Conservation (phyloP, 2,888 invertebrate species). For the Lochmaea crataegi region DNA sequence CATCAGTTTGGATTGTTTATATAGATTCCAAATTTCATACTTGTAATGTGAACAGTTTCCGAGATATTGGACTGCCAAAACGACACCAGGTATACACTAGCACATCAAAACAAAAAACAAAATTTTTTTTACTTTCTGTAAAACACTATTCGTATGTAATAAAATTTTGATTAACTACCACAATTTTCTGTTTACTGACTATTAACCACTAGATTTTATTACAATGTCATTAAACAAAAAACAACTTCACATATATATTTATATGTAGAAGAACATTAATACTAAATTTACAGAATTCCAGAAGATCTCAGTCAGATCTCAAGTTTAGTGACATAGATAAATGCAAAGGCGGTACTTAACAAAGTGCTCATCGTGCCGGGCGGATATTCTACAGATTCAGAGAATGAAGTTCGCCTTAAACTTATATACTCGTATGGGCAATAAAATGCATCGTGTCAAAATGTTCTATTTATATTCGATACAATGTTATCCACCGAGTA, state of each 20-base stretch:
- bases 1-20: too few species aligned
- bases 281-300: slow-evolving; percentile 2
- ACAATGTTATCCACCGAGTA: not conserved
- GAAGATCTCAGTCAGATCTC: slow-evolving; percentile 8
- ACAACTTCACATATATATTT: not conserved
- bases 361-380: slow-evolving; percentile 6
- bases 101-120: too few species aligned
- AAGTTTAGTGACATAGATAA: slow-evolving; percentile 19
- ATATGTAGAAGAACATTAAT: not conserved
- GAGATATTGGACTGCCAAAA: too few species aligned
- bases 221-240: not conserved
- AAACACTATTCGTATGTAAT: not conserved
- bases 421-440: not conserved
- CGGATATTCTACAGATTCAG: not conserved
- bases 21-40: too few species aligned
- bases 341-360: slow-evolving; percentile 20
- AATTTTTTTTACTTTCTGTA: not conserved
- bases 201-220: not conserved
- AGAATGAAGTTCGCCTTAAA: not conserved
- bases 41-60: too few species aligned
- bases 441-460: not conserved
- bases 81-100: too few species aligned
- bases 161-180: not conserved
- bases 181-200: not conserved
- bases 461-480: slow-evolving; percentile 1